Conservation (phyloP, 2,888 invertebrate species). For the Glaucopsyche alexis region DNA sequence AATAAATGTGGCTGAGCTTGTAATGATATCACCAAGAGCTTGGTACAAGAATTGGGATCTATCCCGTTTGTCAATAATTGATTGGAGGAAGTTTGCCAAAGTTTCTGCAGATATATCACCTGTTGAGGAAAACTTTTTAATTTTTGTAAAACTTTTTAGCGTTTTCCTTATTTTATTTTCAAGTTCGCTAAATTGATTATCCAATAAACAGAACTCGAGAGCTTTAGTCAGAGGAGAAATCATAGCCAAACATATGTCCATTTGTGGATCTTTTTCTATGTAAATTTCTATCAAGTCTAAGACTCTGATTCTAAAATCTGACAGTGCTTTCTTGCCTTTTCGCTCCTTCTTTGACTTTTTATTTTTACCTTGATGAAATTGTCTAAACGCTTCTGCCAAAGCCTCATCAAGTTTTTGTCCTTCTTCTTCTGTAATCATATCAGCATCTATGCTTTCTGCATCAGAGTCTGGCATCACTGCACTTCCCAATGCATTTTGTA, state of each 20-base stretch:
- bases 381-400: conserved; percentile 86
- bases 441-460: conserved; percentile 85
- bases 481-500: conserved; percentile 84
- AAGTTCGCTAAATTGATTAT: conserved; percentile 84
- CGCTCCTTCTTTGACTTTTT: conserved; percentile 78
- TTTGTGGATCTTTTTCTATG: conserved; percentile 83
- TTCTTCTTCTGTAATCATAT: conserved; percentile 87
- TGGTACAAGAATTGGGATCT: conserved; percentile 82
- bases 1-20: conserved; percentile 82
- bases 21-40: conserved; percentile 83
- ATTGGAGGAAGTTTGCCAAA: conserved; percentile 77
- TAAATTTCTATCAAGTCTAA: conserved; percentile 87
- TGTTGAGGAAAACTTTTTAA: conserved; percentile 81
- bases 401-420: conserved; percentile 86
- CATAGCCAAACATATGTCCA: conserved; percentile 84
- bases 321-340: conserved; percentile 83
- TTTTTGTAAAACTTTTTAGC: conserved; percentile 79
- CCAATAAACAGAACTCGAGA: conserved; percentile 85
- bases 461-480: conserved; percentile 81
- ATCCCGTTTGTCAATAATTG: conserved; percentile 82
- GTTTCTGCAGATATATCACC: conserved; percentile 77
- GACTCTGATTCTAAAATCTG: conserved; percentile 87
- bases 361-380: conserved; percentile 76
- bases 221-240: conserved; percentile 84
- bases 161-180: conserved; percentile 81